phyloP scores from a whole-genome alignment of 2,797 vertebrate genomes.

The Pantherophis alleghaniensis region DNA sequence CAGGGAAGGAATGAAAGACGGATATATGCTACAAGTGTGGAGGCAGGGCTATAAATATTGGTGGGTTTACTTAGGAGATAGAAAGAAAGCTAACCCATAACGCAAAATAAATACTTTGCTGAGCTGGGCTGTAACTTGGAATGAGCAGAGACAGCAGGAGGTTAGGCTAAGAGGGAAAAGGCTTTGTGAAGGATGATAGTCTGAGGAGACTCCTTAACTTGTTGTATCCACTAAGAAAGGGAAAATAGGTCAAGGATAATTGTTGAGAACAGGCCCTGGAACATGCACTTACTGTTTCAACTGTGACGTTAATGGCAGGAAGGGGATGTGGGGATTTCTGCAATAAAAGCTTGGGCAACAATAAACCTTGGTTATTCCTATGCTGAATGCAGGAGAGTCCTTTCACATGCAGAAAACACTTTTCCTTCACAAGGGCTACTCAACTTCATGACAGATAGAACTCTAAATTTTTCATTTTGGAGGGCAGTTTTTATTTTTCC shows the following conservation, averaged over 20 bases:
- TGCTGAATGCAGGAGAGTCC: neutral
- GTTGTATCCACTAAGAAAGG: neutral
- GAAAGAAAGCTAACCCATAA: conserved; percentile 65
- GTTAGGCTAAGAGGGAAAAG: rapidly evolving
- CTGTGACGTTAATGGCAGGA: neutral
- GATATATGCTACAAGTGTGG: conserved; percentile 70
- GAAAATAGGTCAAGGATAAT: neutral
- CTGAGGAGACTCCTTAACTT: neutral
- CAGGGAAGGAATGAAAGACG: conserved; percentile 74
- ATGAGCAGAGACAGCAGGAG: conserved; percentile 13
- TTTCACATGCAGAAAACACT: neutral
- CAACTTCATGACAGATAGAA: neutral
- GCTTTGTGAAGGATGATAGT: conserved; percentile 14
- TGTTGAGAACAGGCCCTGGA: neutral
- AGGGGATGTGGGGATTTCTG: neutral
- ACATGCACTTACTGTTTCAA: neutral
- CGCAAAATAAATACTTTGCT: conserved; percentile 64
- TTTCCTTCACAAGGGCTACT: neutral
- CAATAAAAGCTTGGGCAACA: neutral
- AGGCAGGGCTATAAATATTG: conserved; percentile 68
- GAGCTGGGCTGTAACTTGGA: conserved; percentile 50
- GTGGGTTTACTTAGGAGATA: conserved; percentile 61
- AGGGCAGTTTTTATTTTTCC: neutral
- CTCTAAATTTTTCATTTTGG: neutral
- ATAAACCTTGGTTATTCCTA: neutral